These are phyloP conservation scores for Eupithecia vulgata DNA, from an alignment of 2,888 invertebrate genomes.

Conservation along the genomic window DNA sequence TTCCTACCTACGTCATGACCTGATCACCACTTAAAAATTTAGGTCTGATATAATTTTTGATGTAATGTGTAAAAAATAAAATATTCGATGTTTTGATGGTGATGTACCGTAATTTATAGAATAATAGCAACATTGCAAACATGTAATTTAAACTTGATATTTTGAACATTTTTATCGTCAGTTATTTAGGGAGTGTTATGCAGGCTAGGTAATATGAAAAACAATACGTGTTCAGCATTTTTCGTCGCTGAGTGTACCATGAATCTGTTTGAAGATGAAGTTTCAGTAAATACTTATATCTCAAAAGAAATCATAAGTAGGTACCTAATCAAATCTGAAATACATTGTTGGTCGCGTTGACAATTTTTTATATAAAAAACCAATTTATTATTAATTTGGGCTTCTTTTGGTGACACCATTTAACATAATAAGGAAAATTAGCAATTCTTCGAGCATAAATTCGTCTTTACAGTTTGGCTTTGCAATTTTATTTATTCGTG, in stretches of 20 bases:
- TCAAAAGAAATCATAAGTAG: background rate
- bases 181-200: background rate
- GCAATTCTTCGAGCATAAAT: conserved; percentile 10
- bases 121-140: too few species aligned
- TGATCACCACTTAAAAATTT: too few species aligned
- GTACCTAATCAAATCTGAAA: background rate
- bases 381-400: conserved; percentile 14
- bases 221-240: background rate
- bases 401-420: conserved; percentile 13
- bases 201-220: background rate
- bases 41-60: too few species aligned
- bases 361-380: background rate
- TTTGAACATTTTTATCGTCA: background rate
- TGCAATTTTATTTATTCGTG: background rate
- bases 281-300: background rate
- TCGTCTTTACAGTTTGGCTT: conserved; percentile 40
- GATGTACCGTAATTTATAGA: too few species aligned
- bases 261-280: background rate
- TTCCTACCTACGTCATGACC: too few species aligned
- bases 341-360: background rate
- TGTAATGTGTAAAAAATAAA: too few species aligned
- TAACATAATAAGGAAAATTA: conserved; percentile 13
- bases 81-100: too few species aligned
- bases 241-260: background rate
- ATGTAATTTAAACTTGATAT: too few species aligned